Percentiles rank a stretch among this genome's conserved stretches.
Evolutionary conservation across 2,113 vertebrate species (phyloP).

Genomic region (Tenrec ecaudatus): DNA sequence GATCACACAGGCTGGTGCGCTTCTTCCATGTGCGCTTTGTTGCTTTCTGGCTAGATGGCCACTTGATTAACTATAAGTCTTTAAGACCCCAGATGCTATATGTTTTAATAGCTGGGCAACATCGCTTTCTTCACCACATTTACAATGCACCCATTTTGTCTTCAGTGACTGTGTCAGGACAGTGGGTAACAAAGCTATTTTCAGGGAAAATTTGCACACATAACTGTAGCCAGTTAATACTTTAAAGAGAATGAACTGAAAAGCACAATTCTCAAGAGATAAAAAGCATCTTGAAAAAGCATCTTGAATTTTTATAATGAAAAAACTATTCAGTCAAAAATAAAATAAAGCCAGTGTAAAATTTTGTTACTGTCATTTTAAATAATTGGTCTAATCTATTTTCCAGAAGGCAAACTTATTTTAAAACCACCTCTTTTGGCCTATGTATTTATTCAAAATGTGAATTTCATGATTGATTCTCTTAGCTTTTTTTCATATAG

Average conservation of each 20-base stretch:
- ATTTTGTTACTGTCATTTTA: not conserved
- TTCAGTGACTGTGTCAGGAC: too few relatives aligned
- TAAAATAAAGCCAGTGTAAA: not conserved
- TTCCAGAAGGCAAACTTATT: constrained; percentile 11
- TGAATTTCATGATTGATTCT: constrained; percentile 16
- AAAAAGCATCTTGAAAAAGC: constrained; percentile 44
- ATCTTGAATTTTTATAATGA: constrained; percentile 8
- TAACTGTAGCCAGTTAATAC: constrained; percentile 12
- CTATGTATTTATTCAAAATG: constrained; percentile 50
- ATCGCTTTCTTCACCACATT: too few relatives aligned
- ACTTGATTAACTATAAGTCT: too few relatives aligned
- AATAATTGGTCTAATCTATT: not conserved
- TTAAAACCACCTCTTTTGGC: not conserved
- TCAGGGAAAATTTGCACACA: constrained; percentile 2
- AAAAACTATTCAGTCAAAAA: constrained; percentile 23
- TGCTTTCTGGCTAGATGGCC: too few relatives aligned
- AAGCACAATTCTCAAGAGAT: not conserved
- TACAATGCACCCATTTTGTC: too few relatives aligned
- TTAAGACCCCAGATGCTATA: too few relatives aligned
- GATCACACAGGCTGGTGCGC: too few relatives aligned
- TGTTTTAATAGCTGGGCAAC: too few relatives aligned
- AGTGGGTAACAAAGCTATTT: not conserved
- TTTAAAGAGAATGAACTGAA: not conserved
- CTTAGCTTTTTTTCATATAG: not conserved
- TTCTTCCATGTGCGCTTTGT: too few relatives aligned